Base-by-base conservation (phyloP, 2,888 invertebrate genomes). In the Thymelicus sylvestris region DNA sequence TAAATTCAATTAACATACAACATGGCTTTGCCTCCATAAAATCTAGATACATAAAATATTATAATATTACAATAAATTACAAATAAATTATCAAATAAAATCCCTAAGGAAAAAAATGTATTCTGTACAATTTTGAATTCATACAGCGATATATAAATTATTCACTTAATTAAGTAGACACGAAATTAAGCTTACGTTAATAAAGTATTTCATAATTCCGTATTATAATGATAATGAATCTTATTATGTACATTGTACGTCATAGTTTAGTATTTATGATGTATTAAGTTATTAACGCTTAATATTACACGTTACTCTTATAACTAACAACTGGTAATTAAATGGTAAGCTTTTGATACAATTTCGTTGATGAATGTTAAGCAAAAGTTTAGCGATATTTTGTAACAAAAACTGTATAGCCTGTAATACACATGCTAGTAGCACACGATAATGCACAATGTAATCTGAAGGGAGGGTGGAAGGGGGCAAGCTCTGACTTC, bases 161-260 rank as follows among this genome's bases (percentile, higher is more conserved):
- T 59, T 59, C 67, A 72, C 74, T 67, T 72, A 72, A 72, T 64
- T 69, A 39, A 39, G 6, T 12, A 41, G 41, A 60, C 41, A 41
- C 41, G 15, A 15, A 15, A 66, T 15, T 47, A 68, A 13, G n/a
- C 12, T 63, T 55, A 68, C 12, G 24, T n/a, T 60, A 44, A 10
- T 55, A 44, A 44, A 62, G 61, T 67, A 50, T 61, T 52, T 62
- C 24, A 55, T 68, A 44, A 68, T 39, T 19, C 31, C 50, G 13
- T 72, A 60, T 62, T 66, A 73, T 44, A 31, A 60, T 74, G 62
- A 72, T 74, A 73, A 74, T 74, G 48, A 71, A 75, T 75, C 63
- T 68, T 47, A 66, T 73, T 83, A 82, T 81, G 66, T 84, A 84
- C 81, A 83, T 55, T 78, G 76, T 81, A 80, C 60, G 19, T 70